Percentiles rank a stretch among this genome's conserved stretches.
These are phyloP conservation scores for Neotoxoptera formosana DNA, from an alignment of 1,140 invertebrate genomes.

Conservation along the genomic window DNA sequence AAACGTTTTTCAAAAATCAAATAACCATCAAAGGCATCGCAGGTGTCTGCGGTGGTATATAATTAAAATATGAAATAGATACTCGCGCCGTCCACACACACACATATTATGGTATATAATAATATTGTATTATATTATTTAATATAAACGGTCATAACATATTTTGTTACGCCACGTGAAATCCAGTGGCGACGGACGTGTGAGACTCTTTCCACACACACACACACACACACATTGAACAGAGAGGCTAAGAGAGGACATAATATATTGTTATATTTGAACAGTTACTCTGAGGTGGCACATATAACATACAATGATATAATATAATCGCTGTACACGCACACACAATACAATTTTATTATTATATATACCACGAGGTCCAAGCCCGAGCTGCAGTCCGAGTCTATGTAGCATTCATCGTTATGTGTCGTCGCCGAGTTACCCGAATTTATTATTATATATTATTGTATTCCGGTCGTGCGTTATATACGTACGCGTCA, in stretches of 20 bases:
- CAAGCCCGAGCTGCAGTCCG: not conserved
- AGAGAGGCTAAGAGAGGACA: not conserved
- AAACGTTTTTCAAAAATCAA: not conserved
- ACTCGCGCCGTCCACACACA: not conserved
- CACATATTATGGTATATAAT: not conserved
- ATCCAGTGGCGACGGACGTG: conserved; percentile 24
- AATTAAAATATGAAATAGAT: not conserved
- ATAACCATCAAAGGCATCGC: not conserved
- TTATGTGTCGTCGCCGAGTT: conserved; percentile 17
- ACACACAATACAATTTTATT: not conserved
- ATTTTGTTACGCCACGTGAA: not conserved
- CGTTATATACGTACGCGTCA: not conserved
- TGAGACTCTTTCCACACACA: conserved; percentile 41
- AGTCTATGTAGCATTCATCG: not conserved
- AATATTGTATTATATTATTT: not conserved
- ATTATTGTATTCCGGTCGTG: conserved; percentile 1
- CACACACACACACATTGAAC: not conserved
- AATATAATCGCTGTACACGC: not conserved
- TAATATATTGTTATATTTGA: not conserved
- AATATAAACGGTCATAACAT: conserved; percentile 30
- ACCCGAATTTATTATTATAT: conserved; percentile 29
- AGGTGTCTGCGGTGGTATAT: not conserved
- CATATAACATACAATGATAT: not conserved
- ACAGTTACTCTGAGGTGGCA: not conserved
- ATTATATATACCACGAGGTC: not conserved